Percentiles rank a stretch among this genome's conserved stretches.
Conservation (phyloP, 2,113 vertebrate species). For the Macaca mulatta region DNA sequence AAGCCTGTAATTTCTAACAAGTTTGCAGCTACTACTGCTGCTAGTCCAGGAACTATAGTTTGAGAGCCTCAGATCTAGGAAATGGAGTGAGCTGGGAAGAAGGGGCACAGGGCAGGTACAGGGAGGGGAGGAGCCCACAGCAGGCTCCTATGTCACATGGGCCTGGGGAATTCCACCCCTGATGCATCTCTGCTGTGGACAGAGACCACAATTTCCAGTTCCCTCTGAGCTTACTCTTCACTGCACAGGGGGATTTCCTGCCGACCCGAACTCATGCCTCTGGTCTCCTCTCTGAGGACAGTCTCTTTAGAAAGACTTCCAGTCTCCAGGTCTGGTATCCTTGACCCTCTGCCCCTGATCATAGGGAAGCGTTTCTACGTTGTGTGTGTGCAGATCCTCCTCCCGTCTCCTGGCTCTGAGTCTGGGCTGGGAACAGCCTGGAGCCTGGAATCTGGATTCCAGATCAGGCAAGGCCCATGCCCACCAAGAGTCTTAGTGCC, state of each 20-base stretch:
- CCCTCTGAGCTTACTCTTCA: not conserved
- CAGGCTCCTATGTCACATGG: conserved; percentile 15
- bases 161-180: conserved; percentile 70
- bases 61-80: not conserved
- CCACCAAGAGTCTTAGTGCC: not conserved
- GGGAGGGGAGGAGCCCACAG: not conserved
- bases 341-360: not conserved
- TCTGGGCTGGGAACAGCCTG: not conserved
- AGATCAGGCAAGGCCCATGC: not conserved
- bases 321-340: not conserved
- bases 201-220: conserved; percentile 74
- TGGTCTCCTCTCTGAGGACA: not conserved
- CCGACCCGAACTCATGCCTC: not conserved
- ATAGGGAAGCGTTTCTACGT: not conserved
- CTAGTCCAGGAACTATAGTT: not conserved
- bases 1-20: not conserved
- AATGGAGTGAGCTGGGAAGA: not conserved
- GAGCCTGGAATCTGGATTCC: not conserved
- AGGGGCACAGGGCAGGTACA: not conserved
- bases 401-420: not conserved
- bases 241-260: conserved; percentile 44
- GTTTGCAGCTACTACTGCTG: not conserved
- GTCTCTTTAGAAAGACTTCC: not conserved
- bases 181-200: conserved; percentile 22
- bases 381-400: not conserved